A percentile compares a stretch with the other conserved stretches of the same genome.
phyloP scores from a whole-genome alignment of 2,797 vertebrate genomes.

The Ptychobarbus kaznakovi region DNA sequence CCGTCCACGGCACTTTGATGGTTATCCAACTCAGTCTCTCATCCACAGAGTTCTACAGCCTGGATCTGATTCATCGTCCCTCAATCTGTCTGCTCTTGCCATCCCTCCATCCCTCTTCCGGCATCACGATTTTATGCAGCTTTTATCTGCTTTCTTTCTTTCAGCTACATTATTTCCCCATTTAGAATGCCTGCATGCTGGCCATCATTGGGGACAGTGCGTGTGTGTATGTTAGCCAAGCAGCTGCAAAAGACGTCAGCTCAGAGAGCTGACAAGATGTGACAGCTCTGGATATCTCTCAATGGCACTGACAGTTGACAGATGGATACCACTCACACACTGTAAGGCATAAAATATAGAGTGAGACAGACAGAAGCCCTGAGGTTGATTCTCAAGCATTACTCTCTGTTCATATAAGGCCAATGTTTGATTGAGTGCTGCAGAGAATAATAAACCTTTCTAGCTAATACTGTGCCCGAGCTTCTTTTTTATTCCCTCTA shows the following conservation, averaged over 20 bases:
- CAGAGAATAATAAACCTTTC: constrained; percentile 87
- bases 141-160: constrained; percentile 57
- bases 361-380: constrained; percentile 68
- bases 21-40: constrained; percentile 41
- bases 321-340: constrained; percentile 98
- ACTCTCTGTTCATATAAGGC: constrained; percentile 86
- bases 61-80: constrained; percentile 34
- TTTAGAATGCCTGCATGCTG: constrained; percentile 70
- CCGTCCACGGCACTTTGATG: constrained; percentile 37
- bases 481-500: constrained; percentile 55
- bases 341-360: constrained; percentile 77
- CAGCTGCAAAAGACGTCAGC: constrained; percentile 97
- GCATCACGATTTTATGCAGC: not conserved
- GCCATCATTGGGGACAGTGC: constrained; percentile 82
- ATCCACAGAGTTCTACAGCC: constrained; percentile 35
- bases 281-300: constrained; percentile 98
- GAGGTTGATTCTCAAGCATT: constrained; percentile 86
- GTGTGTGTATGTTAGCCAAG: constrained; percentile 73
- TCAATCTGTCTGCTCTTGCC: constrained; percentile 36
- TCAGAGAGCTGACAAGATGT: constrained; percentile 93
- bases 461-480: constrained; percentile 74
- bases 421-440: constrained; percentile 87
- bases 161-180: constrained; percentile 61
- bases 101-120: constrained; percentile 49
- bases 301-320: constrained; percentile 99